These are phyloP conservation scores for Steinernema hermaphroditum DNA, from an alignment of 2,888 invertebrate genomes.

Conservation along the genomic window DNA sequence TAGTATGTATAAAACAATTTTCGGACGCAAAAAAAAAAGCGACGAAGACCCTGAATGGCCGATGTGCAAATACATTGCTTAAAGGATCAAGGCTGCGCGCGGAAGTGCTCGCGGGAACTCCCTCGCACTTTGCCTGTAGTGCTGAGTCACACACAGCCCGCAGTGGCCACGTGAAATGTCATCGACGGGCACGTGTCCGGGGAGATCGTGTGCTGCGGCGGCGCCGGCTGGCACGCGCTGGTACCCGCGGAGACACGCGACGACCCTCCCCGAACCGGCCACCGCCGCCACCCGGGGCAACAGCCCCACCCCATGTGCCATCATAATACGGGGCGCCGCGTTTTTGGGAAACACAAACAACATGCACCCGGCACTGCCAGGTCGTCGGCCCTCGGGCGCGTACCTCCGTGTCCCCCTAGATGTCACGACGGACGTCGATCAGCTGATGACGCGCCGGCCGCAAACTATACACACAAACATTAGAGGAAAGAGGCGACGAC, in stretches of 20 bases:
- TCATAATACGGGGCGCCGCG: background rate
- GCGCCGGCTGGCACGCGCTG: conserved; percentile 26
- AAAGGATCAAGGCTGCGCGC: background rate
- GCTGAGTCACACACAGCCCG: background rate
- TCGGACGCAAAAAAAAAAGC: background rate
- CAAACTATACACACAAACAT: conserved; percentile 24
- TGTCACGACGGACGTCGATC: conserved; percentile 14
- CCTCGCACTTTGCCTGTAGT: background rate
- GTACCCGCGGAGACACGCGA: conserved; percentile 18
- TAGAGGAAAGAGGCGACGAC: background rate
- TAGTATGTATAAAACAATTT: background rate
- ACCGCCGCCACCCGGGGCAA: background rate
- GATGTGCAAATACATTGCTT: background rate
- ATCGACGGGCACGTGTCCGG: background rate
- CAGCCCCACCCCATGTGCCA: conserved; percentile 24
- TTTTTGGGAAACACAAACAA: conserved; percentile 24
- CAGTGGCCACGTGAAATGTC: conserved; percentile 6
- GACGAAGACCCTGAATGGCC: background rate
- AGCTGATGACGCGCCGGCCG: conserved; percentile 17
- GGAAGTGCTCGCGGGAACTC: background rate
- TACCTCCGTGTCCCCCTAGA: conserved; percentile 25
- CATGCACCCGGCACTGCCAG: conserved; percentile 26
- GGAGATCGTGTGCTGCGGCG: background rate
- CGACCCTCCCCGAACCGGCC: conserved; percentile 3
- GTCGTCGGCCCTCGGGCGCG: conserved; percentile 19